Conservation (phyloP, 2,113 vertebrate genomes). For the Erythrolamprus reginae region DNA sequence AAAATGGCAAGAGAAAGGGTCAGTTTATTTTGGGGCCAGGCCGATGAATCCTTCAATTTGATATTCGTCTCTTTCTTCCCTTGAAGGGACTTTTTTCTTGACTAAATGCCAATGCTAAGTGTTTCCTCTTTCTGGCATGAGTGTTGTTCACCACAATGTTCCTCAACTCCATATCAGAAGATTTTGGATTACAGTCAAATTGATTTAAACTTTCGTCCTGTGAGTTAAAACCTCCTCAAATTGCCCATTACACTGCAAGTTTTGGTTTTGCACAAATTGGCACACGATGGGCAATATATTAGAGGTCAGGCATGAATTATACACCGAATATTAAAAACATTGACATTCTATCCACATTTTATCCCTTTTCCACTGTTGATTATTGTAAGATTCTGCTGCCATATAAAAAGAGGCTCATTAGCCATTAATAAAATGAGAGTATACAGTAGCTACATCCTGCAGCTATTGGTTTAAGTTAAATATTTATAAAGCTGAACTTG, state of each 20-base stretch:
- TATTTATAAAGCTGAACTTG: constrained; percentile 61
- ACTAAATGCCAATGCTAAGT: not conserved
- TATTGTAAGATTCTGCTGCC: constrained; percentile 26
- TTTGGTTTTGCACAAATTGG: not conserved
- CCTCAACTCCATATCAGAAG: not conserved
- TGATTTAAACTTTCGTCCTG: not conserved
- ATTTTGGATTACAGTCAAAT: not conserved
- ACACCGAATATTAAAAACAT: not conserved
- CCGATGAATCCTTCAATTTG: not conserved
- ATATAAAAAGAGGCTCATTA: constrained; percentile 42
- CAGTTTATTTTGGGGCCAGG: not conserved
- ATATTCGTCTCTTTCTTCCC: not conserved
- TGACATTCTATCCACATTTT: not conserved
- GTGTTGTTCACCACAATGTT: not conserved
- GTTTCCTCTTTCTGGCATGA: not conserved
- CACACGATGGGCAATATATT: not conserved
- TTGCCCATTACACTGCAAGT: not conserved
- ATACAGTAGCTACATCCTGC: constrained; percentile 42
- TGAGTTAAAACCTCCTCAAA: not conserved
- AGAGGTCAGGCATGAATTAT: not conserved
- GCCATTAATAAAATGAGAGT: constrained; percentile 47
- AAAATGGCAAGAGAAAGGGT: not conserved
- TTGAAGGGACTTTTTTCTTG: not conserved
- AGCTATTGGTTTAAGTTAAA: constrained; percentile 55
- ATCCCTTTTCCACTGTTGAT: constrained; percentile 1